Conservation (phyloP, 2,888 invertebrate genomes). For the Muschampia plurimacula region DNA sequence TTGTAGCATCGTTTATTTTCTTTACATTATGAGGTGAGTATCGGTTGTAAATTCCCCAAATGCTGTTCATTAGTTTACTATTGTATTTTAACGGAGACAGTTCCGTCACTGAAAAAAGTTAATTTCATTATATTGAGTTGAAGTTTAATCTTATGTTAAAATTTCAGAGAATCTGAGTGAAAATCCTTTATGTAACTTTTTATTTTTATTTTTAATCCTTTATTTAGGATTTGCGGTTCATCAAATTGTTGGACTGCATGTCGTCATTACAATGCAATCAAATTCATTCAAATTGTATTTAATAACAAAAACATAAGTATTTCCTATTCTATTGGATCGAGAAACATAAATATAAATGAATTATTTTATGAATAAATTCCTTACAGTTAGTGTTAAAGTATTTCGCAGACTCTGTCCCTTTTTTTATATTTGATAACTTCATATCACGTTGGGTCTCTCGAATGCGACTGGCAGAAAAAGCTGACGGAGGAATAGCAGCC, state of each 20-base stretch:
- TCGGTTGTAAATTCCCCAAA: conserved; percentile 96
- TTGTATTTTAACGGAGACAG: conserved; percentile 91
- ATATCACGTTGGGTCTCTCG: conserved; percentile 86
- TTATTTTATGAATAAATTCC: conserved; percentile 37
- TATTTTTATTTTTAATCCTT: too few relatives aligned
- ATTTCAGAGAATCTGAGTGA: too few relatives aligned
- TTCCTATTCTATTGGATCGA: not conserved
- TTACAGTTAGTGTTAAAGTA: conserved; percentile 74
- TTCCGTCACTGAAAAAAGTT: conserved; percentile 84
- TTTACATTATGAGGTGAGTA: conserved; percentile 96
- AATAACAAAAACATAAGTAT: too few relatives aligned
- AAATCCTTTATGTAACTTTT: too few relatives aligned
- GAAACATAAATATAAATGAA: not conserved
- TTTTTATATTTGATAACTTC: conserved; percentile 82
- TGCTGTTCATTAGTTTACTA: conserved; percentile 95
- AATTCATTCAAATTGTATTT: not conserved
- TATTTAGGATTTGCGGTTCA: not conserved
- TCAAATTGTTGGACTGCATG: not conserved
- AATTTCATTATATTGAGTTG: not conserved
- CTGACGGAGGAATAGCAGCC: conserved; percentile 91
- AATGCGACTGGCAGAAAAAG: conserved; percentile 90
- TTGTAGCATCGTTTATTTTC: conserved; percentile 88
- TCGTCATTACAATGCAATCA: not conserved
- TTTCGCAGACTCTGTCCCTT: conserved; percentile 62
- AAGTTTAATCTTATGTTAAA: not conserved